Evolutionary conservation across 2,888 invertebrate genomes (phyloP), one percentile per base, ranked within the genome.

Genomic region (Hololepta plana): DNA sequence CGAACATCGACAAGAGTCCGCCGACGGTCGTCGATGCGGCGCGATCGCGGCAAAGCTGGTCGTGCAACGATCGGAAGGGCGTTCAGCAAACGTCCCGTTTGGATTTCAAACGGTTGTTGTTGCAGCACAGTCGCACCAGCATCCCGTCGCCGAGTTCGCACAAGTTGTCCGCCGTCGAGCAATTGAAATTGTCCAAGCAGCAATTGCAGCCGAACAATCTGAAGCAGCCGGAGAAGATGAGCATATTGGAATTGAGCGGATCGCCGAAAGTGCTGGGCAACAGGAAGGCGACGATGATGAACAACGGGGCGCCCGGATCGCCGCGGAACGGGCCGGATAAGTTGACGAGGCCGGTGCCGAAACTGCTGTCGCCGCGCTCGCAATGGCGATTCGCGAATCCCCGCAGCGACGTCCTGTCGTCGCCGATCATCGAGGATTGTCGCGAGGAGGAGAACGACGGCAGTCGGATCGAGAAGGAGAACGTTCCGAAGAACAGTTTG

Each of bases 381-480:
- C 69, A 67, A 32, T 76, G 76, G 75, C 58, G 74, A 35, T 74
- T 76, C 42, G 64, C 72, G 17, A 73, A 70, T 37, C 76, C 74
- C 2, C 60, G 82, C 40, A 80, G 77, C 12, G 81, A 85, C 43
- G 80, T 85, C 27, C 66, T 87, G 44, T 81, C 84, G 20, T 76
- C 79, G 23, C 81, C 84, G 30, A 87, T 87, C 49, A 73, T 73
- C 20, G 85, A 87, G 60, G 85, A 75, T 38, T 72, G 76, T 43
- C 80, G 80, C 44, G 74, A 73, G 44, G 82, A 82, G 44, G 77
- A 80, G 38, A 70, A 62, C 39, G 65, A 67, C 2, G 66, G 64
- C 34, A 66, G 65, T 40, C 67, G 67, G 10, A 59, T 61, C 15
- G 67, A 68, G 42, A 62, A 61, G 39, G 57, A 55, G 29, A 60